Evolutionary conservation across 2,113 vertebrate species (phyloP).

Genomic region (Aptenodytes forsteri): DNA sequence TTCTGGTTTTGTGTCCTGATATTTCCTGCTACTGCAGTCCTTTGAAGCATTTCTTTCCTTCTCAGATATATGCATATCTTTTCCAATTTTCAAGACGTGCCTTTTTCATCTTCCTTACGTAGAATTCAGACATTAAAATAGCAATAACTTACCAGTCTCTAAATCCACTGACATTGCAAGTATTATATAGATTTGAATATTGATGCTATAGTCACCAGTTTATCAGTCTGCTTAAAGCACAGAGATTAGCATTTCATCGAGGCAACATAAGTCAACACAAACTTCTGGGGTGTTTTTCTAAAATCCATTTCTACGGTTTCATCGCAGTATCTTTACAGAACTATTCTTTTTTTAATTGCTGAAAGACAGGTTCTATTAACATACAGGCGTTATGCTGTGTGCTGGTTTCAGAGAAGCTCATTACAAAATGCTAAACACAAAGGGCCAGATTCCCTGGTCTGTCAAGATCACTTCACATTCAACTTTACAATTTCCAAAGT

Average conservation of each 20-base stretch:
- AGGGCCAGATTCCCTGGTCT: not conserved
- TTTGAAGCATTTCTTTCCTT: not conserved
- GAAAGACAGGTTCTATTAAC: not conserved
- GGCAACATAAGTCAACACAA: not conserved
- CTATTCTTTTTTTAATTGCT: not conserved
- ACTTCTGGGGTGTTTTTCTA: not conserved
- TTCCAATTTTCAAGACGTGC: not conserved
- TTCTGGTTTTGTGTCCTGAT: slow-evolving; percentile 7
- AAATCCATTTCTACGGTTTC: not conserved
- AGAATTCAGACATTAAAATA: not conserved
- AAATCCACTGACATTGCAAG: not conserved
- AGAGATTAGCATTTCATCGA: not conserved
- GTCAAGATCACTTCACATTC: not conserved
- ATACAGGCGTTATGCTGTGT: not conserved
- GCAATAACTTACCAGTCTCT: not conserved
- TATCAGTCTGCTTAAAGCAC: not conserved
- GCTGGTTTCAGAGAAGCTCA: not conserved
- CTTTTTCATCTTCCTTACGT: not conserved
- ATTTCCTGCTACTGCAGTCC: not conserved
- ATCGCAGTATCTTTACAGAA: not conserved
- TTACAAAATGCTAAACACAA: not conserved
- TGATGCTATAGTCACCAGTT: not conserved
- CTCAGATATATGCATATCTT: not conserved
- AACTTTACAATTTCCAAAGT: not conserved
- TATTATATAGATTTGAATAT: not conserved